These are phyloP conservation scores for Seira ritae DNA, from an alignment of 2,888 invertebrate species.

Conservation along the genomic window DNA sequence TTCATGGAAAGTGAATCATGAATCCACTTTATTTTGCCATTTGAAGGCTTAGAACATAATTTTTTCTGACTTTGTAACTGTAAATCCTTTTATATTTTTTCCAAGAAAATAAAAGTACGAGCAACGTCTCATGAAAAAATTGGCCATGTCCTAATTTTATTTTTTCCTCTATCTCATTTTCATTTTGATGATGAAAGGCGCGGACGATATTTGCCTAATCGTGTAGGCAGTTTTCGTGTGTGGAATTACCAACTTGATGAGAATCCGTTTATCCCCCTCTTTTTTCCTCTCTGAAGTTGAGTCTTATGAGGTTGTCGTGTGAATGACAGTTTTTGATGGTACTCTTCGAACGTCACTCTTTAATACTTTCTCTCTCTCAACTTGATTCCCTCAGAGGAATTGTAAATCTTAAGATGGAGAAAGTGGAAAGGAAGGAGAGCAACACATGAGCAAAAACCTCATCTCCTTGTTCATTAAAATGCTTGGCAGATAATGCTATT, in stretches of 20 bases:
- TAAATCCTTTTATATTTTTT: no score
- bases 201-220: no score
- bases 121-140: no score
- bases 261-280: neutral
- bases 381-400: conserved; percentile 47
- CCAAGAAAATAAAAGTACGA: no score
- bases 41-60: no score
- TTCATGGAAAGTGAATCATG: no score
- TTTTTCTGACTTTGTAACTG: no score
- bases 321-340: conserved; percentile 14
- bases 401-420: conserved; percentile 18
- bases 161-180: neutral
- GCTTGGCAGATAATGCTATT: conserved; percentile 3
- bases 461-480: neutral
- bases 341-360: neutral
- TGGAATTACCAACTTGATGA: conserved; percentile 8
- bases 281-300: conserved; percentile 2
- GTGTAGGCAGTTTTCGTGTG: conserved; percentile 11
- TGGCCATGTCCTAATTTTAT: neutral
- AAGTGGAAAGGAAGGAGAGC: neutral
- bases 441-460: no score
- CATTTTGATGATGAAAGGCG: neutral
- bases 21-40: no score
- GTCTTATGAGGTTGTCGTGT: neutral
- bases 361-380: neutral